A percentile compares a stretch with the other conserved stretches of the same genome.
phyloP scores from a whole-genome alignment of 2,113 vertebrate species.

The Cyanoramphus novaezelandiae region DNA sequence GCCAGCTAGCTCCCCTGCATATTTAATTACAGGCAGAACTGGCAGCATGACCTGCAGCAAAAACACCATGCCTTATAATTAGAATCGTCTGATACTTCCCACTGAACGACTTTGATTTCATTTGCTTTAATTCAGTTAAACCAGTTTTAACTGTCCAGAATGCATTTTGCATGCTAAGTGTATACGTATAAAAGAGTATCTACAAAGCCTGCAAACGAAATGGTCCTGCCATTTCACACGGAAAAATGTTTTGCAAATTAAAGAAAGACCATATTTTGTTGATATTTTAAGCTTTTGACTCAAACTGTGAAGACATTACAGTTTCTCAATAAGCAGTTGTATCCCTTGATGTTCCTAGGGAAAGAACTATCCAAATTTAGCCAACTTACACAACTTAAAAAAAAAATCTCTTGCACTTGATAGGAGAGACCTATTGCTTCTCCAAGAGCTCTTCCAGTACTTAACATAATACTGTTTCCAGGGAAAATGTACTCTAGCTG shows the following conservation, averaged over 20 bases:
- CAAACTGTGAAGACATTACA: background rate
- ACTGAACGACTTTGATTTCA: background rate
- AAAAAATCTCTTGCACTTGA: background rate
- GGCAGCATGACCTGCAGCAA: slow-evolving; percentile 10
- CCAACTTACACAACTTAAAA: background rate
- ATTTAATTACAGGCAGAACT: slow-evolving; percentile 1
- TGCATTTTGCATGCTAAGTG: background rate
- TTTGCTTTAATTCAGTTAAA: slow-evolving; percentile 11
- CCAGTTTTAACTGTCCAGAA: slow-evolving; percentile 1
- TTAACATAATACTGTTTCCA: background rate
- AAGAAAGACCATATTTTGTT: background rate
- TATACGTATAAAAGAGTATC: background rate
- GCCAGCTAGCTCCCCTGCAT: background rate
- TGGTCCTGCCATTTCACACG: background rate
- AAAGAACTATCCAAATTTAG: slow-evolving; percentile 33
- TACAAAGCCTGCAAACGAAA: background rate
- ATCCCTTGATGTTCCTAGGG: slow-evolving; percentile 18
- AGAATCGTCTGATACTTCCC: background rate
- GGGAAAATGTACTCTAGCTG: background rate
- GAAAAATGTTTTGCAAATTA: background rate
- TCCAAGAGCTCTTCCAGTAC: background rate
- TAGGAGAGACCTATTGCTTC: background rate
- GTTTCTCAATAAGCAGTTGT: background rate
- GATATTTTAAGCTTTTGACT: slow-evolving; percentile 33
- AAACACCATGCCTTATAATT: background rate